These are phyloP conservation scores for Gonioctena quinquepunctata DNA, from an alignment of 1,140 invertebrate species.

Conservation along the genomic window DNA sequence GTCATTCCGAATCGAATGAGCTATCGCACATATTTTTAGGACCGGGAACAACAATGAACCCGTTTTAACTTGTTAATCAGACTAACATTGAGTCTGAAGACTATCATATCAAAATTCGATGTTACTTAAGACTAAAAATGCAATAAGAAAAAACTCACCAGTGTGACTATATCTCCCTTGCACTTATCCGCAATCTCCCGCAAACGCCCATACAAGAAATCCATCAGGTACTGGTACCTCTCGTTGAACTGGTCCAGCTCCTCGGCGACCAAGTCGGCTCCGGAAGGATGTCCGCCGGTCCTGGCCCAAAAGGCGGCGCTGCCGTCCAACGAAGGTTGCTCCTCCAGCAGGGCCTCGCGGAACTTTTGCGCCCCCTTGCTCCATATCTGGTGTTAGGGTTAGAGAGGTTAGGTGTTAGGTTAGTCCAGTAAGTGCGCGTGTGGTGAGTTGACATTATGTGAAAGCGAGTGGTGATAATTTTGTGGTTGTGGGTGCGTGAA, in stretches of 20 bases:
- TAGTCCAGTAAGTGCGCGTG: constrained; percentile 46
- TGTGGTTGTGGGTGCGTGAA: not conserved
- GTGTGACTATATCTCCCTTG: constrained; percentile 65
- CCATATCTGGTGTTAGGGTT: constrained; percentile 64
- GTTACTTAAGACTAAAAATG: too few species aligned
- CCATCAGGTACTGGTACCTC: constrained; percentile 76
- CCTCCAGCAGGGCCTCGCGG: constrained; percentile 82
- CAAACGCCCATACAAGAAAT: constrained; percentile 70
- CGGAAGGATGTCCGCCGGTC: constrained; percentile 53
- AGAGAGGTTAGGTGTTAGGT: constrained; percentile 54
- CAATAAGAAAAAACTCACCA: constrained; percentile 63
- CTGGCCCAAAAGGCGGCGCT: constrained; percentile 53
- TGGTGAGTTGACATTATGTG: constrained; percentile 36
- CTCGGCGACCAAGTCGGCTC: constrained; percentile 80
- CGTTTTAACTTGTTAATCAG: too few species aligned
- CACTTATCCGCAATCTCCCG: constrained; percentile 63
- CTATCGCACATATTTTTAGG: too few species aligned
- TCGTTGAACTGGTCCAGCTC: constrained; percentile 86
- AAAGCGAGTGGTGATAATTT: constrained; percentile 10
- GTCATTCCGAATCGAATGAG: too few species aligned
- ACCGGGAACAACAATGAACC: too few species aligned
- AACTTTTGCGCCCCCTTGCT: constrained; percentile 70
- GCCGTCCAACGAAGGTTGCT: constrained; percentile 80
- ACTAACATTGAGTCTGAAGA: too few species aligned
- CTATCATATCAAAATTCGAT: too few species aligned